phyloP scores from a whole-genome alignment of 2,113 vertebrate species.

The Dryoscopus gambensis region DNA sequence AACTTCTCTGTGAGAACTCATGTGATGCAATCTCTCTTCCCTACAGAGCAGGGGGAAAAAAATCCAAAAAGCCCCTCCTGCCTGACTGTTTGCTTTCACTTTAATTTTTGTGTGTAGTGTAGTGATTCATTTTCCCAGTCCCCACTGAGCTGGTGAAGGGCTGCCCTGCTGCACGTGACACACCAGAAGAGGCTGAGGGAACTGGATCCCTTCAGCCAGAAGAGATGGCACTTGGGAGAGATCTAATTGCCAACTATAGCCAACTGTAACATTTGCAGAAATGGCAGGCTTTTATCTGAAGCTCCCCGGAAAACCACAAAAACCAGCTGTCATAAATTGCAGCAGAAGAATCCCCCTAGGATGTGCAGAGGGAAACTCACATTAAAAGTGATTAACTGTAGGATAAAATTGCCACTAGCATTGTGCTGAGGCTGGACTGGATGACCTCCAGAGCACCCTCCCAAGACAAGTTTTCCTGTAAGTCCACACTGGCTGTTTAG shows the following conservation, averaged over 20 bases:
- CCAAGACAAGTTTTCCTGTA: background rate
- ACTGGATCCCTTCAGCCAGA: background rate
- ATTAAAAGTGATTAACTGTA: background rate
- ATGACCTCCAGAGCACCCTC: background rate
- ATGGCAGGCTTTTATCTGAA: background rate
- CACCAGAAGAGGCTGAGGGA: background rate
- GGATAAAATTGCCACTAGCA: background rate
- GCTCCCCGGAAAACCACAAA: background rate
- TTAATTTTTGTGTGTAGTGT: background rate
- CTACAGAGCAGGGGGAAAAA: background rate
- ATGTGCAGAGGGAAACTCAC: background rate
- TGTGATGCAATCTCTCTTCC: background rate
- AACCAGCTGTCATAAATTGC: background rate
- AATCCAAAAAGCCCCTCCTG: background rate
- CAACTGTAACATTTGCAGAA: background rate
- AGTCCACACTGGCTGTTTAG: background rate
- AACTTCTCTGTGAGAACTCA: background rate
- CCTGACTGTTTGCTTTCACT: background rate
- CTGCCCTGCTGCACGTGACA: rapidly evolving
- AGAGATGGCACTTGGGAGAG: rapidly evolving
- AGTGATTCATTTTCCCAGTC: background rate
- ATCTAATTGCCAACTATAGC: background rate
- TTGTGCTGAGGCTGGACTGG: background rate
- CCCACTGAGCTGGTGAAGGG: background rate
- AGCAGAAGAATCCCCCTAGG: background rate